Evolutionary conservation across 2,888 invertebrate species (phyloP), one percentile per base, ranked within the genome.

Genomic region (Apamea sordens): DNA sequence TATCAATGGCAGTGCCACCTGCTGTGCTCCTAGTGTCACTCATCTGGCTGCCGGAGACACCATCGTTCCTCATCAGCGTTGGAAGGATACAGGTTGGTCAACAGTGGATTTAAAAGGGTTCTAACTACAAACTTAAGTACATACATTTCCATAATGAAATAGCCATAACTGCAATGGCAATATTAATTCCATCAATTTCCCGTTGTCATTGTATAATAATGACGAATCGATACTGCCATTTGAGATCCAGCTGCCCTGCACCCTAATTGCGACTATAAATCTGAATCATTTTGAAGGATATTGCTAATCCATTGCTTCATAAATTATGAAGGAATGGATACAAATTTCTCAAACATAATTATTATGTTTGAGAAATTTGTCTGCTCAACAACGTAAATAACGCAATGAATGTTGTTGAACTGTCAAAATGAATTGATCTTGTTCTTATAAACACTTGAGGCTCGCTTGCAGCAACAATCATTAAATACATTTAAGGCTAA

Each of bases 11-110:
- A 0, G 92, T 93, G 0, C 94, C 97, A 4, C 96, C 97, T 0
- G 76, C 89, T 0, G 85, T 96, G 18, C 92, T 97, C n/a, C 90
- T 97, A 73, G 90, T 96, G 0, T 93, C 95, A 0, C 89, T 97
- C 21, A 84, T 96, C 8, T 97, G 97, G 97, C 87, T 97, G 21
- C 97, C 97, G 24, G 97, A 97, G 89, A 96, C 97, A 11, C 97
- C 97, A 0, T 94, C 95, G 0, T 96, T 93, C 79, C 94, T 97
- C 76, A 97, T 97, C 86, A 96, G 95, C 76, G 90, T 94, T 41
- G 97, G 97, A 4, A 93, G 92, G 77, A 94, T 96, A 88, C 96
- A 96, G 95, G 96, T 71, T 41, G 21, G 18, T 71, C 36, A 71
- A 61, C 41, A 18, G 18, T 36, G 24, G 1, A n/a, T 71, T 36